These are phyloP conservation scores for Merops nubicus DNA, from an alignment of 2,113 vertebrate species.

Conservation along the genomic window DNA sequence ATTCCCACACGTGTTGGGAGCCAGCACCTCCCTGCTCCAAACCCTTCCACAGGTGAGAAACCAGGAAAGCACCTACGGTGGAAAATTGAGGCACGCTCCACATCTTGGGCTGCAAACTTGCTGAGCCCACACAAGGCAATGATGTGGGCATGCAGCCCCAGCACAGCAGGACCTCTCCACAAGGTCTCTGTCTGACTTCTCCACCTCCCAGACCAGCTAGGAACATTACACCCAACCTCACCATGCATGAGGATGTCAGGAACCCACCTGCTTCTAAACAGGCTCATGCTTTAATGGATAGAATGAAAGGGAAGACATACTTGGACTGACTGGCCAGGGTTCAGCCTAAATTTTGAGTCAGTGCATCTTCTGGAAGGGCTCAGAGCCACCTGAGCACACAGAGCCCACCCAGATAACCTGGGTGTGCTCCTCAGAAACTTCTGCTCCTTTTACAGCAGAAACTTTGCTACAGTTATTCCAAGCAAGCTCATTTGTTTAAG, in stretches of 20 bases:
- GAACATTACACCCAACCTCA: neutral
- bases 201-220: neutral
- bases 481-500: neutral
- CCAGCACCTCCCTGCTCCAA: neutral
- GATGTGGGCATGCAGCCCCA: neutral
- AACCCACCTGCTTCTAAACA: neutral
- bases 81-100: neutral
- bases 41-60: neutral
- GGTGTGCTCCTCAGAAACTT: neutral
- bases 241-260: neutral
- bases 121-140: neutral
- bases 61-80: neutral
- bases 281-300: neutral
- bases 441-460: neutral
- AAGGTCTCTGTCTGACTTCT: neutral
- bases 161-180: neutral
- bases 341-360: neutral
- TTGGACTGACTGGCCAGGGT: neutral
- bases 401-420: neutral
- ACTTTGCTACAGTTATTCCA: neutral
- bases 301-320: rapidly evolving
- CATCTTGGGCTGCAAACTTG: neutral
- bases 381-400: neutral
- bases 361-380: neutral
- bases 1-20: neutral